Percentiles rank a stretch among this genome's conserved stretches.
phyloP scores from a whole-genome alignment of 2,113 vertebrate genomes.

The Scalopus aquaticus region DNA sequence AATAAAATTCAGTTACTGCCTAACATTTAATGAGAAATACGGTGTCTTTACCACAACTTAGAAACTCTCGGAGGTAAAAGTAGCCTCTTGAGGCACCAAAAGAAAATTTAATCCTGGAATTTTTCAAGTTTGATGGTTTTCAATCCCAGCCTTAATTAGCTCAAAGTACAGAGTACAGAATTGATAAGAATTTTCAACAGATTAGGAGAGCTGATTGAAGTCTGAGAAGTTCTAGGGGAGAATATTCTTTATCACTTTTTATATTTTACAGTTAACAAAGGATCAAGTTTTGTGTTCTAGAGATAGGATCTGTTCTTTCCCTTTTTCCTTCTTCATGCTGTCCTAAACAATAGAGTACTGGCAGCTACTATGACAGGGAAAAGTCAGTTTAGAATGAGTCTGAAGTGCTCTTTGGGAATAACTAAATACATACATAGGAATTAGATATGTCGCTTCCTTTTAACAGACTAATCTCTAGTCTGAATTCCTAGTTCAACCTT shows the following conservation, averaged over 20 bases:
- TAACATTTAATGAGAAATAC: neutral
- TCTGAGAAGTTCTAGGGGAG: neutral
- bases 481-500: neutral
- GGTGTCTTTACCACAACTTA: neutral
- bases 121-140: neutral
- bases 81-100: neutral
- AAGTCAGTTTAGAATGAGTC: neutral
- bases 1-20: neutral
- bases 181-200: neutral
- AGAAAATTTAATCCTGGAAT: slow-evolving; percentile 47
- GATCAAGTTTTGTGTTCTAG: neutral
- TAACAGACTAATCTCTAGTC: neutral
- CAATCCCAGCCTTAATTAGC: neutral
- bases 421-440: neutral
- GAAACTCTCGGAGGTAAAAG: neutral
- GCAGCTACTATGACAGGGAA: neutral
- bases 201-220: neutral
- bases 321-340: neutral
- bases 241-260: neutral
- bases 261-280: neutral
- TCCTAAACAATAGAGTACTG: neutral
- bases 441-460: neutral
- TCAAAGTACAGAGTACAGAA: slow-evolving; percentile 29
- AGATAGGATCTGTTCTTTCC: neutral
- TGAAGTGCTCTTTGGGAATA: neutral